Base-by-base conservation (phyloP, 2,888 invertebrate genomes). In the Ectemnius continuus region DNA sequence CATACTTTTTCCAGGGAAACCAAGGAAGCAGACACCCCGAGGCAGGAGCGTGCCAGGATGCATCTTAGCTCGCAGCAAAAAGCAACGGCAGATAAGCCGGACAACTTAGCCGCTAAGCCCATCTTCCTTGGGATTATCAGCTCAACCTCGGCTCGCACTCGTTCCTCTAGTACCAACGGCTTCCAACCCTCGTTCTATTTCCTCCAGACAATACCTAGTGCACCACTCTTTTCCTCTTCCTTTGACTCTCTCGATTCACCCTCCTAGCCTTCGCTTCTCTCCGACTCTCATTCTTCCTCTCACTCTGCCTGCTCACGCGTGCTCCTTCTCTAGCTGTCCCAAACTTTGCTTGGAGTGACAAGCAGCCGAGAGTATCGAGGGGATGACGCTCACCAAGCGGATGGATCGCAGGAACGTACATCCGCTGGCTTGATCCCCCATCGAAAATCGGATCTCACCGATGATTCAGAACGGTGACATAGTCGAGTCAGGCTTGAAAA, bases 41-140 rank as follows among this genome's bases (percentile, higher is more conserved):
- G 16, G 62, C 20, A 59, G 26, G 23, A 65, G 64, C 47, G 59
- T 63, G 62, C 14, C 52, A 63, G 61, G 67, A 66, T 67, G 75
- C 73, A 68, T 77, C 66, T 64, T 59, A 56, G 64, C 62, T 62
- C 67, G 67, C 23, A 46, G 80, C 69, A 79, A 83, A 82, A 84
- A 85, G 76, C 78, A 72, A 63, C 75, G 79, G 58, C 69, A 68
- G 83, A 80, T 81, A 81, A 86, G 81, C 82, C 67, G 74, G 75
- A 69, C 79, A 80, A 83, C 82, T 84, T 83, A 77, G 77, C 79
- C 67, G 74, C 83, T 86, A 79, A 86, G 84, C 80, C 81, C 70
- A 78, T 81, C 84, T 82, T 86, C 80, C 85, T 80, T 70, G 70
- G 84, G 84, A 86, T 86, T 86, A 85, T 85, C 84, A 79, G 79